Base-by-base conservation (phyloP, 1,140 invertebrate genomes). In the Oscheius sp. region DNA sequence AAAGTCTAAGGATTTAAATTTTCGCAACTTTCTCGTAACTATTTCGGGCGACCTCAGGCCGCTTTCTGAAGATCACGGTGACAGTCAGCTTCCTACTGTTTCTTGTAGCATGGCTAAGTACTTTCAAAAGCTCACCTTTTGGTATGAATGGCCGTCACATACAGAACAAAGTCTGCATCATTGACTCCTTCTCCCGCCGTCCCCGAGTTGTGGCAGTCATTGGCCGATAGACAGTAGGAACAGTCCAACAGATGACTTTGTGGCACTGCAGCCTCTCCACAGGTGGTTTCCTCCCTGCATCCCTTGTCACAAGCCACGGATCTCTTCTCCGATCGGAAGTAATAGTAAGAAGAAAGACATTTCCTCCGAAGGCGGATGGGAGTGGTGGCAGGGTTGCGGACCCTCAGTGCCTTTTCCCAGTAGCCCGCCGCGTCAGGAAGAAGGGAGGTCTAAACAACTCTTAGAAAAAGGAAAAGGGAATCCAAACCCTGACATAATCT, bases 91-190 rank as follows among this genome's bases (percentile, higher is more conserved):
- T 35, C 3, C 10, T 28, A 28, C 52, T 10, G 52, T 29, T 10
- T 45, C 13, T n/a, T 13, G 13, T 45, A 13, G 38, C 38, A 20
- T 45, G 10, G 20, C 20, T 45, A 45, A 13, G 38, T n/a, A 20
- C 38, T n/a, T 45, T 45, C 10, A 10, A 45, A 13, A 10, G 10
- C 89, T 86, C 95, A 99, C 29, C 94, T 87, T 78, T 93, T 90
- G 0, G 95, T 95, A 81, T 94, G 90, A 81, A 93, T 89, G 0
- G 95, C 94, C 18, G 94, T 71, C 26, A 71, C 69, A 29, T 71
- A 99, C 78, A 99, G 91, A 10, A 99, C 90, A 87, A 99, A 99
- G 86, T 98, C 94, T 0, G 93, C 91, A 76, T 91, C 89, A 52
- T 88, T 87, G 26, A 97, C 92, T 0, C 95, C 94, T 3, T 84